These are phyloP conservation scores for Lagorchestes hirsutus DNA, from an alignment of 2,797 vertebrate genomes.

Conservation along the genomic window DNA sequence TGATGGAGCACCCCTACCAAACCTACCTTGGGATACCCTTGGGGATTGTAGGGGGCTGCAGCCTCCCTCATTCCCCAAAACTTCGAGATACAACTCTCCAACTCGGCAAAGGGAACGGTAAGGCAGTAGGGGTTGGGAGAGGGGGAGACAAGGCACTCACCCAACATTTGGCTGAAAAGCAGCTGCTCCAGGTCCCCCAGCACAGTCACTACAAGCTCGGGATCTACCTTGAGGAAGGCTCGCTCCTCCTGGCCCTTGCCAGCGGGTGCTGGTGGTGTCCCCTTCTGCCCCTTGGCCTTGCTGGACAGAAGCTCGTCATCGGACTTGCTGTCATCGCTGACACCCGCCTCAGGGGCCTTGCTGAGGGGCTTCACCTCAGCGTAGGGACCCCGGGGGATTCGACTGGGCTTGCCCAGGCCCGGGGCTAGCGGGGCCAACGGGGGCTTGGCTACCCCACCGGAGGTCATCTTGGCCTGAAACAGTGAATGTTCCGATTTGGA, in stretches of 20 bases:
- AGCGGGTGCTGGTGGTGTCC: constrained; percentile 81
- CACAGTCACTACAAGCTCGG: constrained; percentile 97
- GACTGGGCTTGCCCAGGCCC: constrained; percentile 90
- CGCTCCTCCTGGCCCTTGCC: constrained; percentile 91
- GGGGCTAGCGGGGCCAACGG: constrained; percentile 88
- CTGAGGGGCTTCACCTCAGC: constrained; percentile 97
- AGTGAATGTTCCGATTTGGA: constrained; percentile 97
- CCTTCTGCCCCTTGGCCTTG: constrained; percentile 88
- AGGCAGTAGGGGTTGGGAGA: constrained; percentile 33
- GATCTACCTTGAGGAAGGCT: constrained; percentile 96
- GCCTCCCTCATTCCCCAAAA: neutral
- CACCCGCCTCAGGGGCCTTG: constrained; percentile 89
- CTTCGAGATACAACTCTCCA: constrained; percentile 5
- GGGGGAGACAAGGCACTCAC: constrained; percentile 87
- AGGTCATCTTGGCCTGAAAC: constrained; percentile 88
- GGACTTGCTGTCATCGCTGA: constrained; percentile 90
- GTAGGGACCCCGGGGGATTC: constrained; percentile 94
- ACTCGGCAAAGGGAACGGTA: constrained; percentile 6
- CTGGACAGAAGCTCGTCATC: constrained; percentile 94
- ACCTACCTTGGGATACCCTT: neutral
- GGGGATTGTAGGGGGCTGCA: too few relatives aligned
- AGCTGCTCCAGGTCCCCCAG: constrained; percentile 98
- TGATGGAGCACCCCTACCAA: neutral
- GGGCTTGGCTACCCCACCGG: constrained; percentile 85
- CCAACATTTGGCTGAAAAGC: constrained; percentile 97